Evolutionary conservation across 2,113 vertebrate species (phyloP).

Genomic region (Cathartes aura): DNA sequence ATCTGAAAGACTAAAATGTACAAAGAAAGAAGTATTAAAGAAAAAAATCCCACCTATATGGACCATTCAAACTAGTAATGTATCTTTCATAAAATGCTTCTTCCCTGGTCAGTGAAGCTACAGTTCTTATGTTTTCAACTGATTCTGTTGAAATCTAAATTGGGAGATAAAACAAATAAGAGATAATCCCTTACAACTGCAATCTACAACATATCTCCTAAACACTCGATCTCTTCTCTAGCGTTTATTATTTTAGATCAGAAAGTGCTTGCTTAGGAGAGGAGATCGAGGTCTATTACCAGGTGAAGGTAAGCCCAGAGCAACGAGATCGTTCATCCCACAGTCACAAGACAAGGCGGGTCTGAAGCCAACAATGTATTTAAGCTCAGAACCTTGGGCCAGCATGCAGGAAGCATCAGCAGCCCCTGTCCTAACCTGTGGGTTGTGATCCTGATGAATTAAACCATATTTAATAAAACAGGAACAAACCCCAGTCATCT

Average conservation of each 20-base stretch:
- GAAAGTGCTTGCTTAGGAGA: background rate
- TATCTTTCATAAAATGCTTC: constrained; percentile 70
- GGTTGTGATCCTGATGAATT: background rate
- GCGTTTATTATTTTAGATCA: background rate
- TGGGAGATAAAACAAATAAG: background rate
- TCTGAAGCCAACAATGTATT: background rate
- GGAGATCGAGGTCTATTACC: background rate
- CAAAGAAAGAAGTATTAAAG: background rate
- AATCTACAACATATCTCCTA: background rate
- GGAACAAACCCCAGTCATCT: background rate
- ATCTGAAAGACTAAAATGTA: background rate
- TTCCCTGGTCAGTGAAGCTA: constrained; percentile 66
- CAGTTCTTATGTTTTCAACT: constrained; percentile 71
- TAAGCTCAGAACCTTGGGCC: background rate
- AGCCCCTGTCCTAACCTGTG: background rate
- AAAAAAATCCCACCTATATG: constrained; percentile 59
- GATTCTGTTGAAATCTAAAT: constrained; percentile 74
- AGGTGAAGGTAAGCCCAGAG: background rate
- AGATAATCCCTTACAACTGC: background rate
- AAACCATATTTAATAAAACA: background rate
- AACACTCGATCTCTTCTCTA: background rate
- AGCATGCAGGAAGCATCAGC: background rate
- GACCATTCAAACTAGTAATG: constrained; percentile 13
- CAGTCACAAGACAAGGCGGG: accelerated
- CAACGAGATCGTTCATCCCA: background rate